Evolutionary conservation across 2,113 vertebrate species (phyloP).

Genomic region (Cairina moschata): DNA sequence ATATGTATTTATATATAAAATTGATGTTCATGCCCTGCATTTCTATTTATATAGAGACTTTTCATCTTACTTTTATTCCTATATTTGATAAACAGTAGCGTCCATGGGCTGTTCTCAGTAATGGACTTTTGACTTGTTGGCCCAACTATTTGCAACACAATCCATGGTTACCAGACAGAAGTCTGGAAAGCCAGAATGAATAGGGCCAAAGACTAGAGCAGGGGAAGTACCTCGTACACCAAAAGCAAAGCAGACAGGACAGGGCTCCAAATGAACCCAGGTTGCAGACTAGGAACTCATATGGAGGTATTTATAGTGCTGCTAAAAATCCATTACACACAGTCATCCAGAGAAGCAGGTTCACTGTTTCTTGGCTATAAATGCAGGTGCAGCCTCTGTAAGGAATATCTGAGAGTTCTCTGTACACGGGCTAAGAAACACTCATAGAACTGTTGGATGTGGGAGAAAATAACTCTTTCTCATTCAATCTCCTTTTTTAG

Average conservation of each 20-base stretch:
- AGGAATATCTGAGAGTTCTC: neutral
- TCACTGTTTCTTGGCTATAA: neutral
- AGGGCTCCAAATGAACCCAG: neutral
- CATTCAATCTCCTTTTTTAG: neutral
- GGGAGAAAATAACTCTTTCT: neutral
- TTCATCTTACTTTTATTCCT: neutral
- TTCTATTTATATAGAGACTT: neutral
- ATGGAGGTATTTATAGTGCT: neutral
- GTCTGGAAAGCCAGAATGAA: neutral
- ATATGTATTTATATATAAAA: neutral
- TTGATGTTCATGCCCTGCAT: rapidly evolving
- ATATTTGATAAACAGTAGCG: neutral
- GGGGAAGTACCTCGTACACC: neutral
- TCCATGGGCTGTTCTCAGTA: neutral
- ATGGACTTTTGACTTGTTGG: neutral
- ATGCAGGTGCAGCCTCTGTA: neutral
- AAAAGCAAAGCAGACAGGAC: neutral
- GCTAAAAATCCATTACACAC: conserved; percentile 36
- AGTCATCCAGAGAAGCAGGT: neutral
- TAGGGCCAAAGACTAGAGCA: neutral
- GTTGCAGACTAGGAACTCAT: neutral
- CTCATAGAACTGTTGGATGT: neutral
- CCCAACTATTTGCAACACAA: neutral
- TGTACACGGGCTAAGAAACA: neutral
- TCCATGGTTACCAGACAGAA: neutral